Conservation (phyloP, 2,888 invertebrate genomes). For the Sminthurinus aureus region DNA sequence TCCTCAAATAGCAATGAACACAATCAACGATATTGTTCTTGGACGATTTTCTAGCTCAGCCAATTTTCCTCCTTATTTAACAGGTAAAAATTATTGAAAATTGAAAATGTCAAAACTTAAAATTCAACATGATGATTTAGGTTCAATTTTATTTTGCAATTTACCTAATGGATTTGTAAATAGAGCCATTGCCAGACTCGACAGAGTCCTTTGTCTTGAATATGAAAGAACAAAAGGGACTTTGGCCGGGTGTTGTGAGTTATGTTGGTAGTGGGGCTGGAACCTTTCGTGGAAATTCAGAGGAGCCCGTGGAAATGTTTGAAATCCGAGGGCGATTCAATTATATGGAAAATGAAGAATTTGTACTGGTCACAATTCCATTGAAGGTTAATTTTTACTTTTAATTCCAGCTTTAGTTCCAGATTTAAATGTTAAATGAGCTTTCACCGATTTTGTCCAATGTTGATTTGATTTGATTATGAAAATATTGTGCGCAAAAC, state of each 20-base stretch:
- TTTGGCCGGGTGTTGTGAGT: slow-evolving; percentile 13
- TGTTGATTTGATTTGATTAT: no score
- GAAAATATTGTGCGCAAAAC: no score
- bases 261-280: slow-evolving; percentile 14
- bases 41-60: not conserved
- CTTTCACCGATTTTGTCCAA: no score
- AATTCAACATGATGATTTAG: no score
- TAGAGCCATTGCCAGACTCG: slow-evolving; percentile 21
- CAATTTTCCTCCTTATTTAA: slow-evolving; percentile 24
- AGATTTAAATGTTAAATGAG: no score
- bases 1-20: slow-evolving; percentile 25
- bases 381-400: slow-evolving; percentile 12
- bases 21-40: slow-evolving; percentile 14
- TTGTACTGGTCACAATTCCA: slow-evolving; percentile 30
- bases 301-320: slow-evolving; percentile 27
- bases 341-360: slow-evolving; percentile 20
- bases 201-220: slow-evolving; percentile 35
- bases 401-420: no score
- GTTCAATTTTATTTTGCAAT: not conserved
- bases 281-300: not conserved
- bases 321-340: slow-evolving; percentile 27
- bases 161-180: not conserved
- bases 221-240: slow-evolving; percentile 27
- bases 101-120: no score
- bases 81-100: slow-evolving; percentile 15